Percentiles rank a stretch among this genome's conserved stretches.
phyloP scores from a whole-genome alignment of 2,888 invertebrate species.

The Oscheius sp. region DNA sequence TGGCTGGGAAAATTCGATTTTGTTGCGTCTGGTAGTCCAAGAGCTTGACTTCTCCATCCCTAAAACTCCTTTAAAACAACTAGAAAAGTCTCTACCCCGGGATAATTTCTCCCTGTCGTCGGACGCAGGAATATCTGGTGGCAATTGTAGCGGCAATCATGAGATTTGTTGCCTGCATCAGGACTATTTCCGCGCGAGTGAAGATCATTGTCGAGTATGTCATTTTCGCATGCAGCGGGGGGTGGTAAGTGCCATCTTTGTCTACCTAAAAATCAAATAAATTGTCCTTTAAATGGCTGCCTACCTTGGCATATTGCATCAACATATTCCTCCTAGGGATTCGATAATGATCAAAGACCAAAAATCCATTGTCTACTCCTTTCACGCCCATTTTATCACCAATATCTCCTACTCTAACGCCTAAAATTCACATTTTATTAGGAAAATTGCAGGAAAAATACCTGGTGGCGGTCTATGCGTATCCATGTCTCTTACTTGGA shows the following conservation, averaged over 20 bases:
- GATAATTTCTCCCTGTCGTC: slow-evolving; percentile 88
- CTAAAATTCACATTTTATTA: slow-evolving; percentile 59
- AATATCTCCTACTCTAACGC: slow-evolving; percentile 91
- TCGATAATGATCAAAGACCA: slow-evolving; percentile 87
- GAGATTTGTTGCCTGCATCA: slow-evolving; percentile 85
- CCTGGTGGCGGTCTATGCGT: slow-evolving; percentile 82
- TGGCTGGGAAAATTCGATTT: slow-evolving; percentile 87
- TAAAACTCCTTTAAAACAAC: slow-evolving; percentile 77
- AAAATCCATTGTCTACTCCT: slow-evolving; percentile 89
- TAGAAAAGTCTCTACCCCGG: slow-evolving; percentile 78
- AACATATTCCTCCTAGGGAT: slow-evolving; percentile 90
- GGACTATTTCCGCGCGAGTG: slow-evolving; percentile 84
- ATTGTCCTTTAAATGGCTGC: not conserved
- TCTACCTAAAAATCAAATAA: slow-evolving; percentile 43
- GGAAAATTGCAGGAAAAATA: not conserved
- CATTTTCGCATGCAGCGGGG: slow-evolving; percentile 85
- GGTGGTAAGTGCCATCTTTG: slow-evolving; percentile 87
- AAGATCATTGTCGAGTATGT: slow-evolving; percentile 90
- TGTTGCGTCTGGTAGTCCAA: slow-evolving; percentile 94
- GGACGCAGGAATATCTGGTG: slow-evolving; percentile 88
- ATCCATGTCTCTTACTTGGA: slow-evolving; percentile 88
- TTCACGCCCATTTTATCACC: slow-evolving; percentile 93
- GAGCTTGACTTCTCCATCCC: slow-evolving; percentile 88
- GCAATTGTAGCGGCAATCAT: slow-evolving; percentile 85
- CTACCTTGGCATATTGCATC: slow-evolving; percentile 90